A percentile compares a stretch with the other conserved stretches of the same genome.
phyloP scores from a whole-genome alignment of 1,140 invertebrate genomes.

The Cepaea nemoralis region DNA sequence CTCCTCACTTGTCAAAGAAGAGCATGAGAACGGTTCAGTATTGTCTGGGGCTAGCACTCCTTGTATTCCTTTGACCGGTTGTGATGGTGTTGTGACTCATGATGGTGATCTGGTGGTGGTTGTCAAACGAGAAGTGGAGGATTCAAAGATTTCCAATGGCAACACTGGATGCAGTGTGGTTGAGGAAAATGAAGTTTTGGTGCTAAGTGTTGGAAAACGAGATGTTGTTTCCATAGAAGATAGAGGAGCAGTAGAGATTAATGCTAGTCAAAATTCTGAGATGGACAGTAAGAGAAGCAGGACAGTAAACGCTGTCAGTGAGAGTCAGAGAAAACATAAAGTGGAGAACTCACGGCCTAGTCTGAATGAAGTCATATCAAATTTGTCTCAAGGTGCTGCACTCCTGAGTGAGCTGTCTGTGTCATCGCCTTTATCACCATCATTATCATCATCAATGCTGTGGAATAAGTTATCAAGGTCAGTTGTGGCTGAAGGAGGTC shows the following conservation, averaged over 20 bases:
- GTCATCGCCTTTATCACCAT: not conserved
- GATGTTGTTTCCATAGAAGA: not conserved
- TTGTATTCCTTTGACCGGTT: not conserved
- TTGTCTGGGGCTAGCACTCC: constrained; percentile 10
- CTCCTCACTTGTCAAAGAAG: constrained; percentile 14
- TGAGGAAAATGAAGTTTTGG: constrained; percentile 21
- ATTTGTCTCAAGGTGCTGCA: constrained; percentile 36
- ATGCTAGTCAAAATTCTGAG: not conserved
- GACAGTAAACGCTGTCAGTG: not conserved
- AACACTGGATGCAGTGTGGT: not conserved
- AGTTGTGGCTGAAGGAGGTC: not conserved
- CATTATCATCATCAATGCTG: constrained; percentile 18
- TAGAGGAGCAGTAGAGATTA: not conserved
- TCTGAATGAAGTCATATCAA: constrained; percentile 39
- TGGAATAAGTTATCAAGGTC: constrained; percentile 14
- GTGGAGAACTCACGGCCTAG: constrained; percentile 1
- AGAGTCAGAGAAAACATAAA: not conserved
- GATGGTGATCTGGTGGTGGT: not conserved
- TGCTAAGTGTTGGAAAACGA: constrained; percentile 22
- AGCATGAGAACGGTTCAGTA: constrained; percentile 12
- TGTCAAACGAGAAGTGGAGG: constrained; percentile 6
- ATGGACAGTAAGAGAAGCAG: not conserved
- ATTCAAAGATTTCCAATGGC: not conserved
- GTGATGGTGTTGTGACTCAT: not conserved
- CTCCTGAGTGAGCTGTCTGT: constrained; percentile 17